phyloP scores from a whole-genome alignment of 2,113 vertebrate species.

The Coracopsis vasa region DNA sequence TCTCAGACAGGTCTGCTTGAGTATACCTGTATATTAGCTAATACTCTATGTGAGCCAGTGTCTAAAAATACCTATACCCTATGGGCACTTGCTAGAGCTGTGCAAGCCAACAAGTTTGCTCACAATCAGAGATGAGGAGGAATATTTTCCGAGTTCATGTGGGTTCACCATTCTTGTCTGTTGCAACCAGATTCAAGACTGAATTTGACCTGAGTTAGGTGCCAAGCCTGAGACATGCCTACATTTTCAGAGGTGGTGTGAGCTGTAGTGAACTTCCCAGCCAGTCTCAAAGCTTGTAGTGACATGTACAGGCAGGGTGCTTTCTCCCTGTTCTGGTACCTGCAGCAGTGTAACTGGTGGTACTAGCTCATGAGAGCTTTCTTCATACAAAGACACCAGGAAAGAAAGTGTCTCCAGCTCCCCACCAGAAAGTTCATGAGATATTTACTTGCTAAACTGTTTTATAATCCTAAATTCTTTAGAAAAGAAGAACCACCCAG shows the following conservation, averaged over 20 bases:
- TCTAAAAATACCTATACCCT: conserved; percentile 47
- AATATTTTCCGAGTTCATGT: not conserved
- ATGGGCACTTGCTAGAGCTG: conserved; percentile 17
- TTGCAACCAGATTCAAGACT: conserved; percentile 9
- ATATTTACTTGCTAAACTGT: not conserved
- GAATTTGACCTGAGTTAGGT: conserved; percentile 4
- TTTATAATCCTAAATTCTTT: not conserved
- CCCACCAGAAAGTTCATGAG: not conserved
- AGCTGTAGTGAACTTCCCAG: conserved; percentile 2
- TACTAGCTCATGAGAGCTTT: not conserved
- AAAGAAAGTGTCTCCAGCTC: not conserved
- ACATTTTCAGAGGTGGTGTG: not conserved
- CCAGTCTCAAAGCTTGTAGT: not conserved
- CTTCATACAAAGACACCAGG: not conserved
- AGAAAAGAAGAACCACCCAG: not conserved
- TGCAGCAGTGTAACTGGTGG: not conserved
- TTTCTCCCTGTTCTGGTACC: not conserved
- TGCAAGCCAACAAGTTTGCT: conserved; percentile 25
- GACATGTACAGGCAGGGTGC: not conserved
- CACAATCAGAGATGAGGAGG: not conserved
- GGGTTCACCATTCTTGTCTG: not conserved
- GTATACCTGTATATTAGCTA: conserved; percentile 8
- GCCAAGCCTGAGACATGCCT: not conserved
- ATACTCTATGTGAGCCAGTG: not conserved
- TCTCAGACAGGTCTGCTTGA: not conserved